phyloP scores from a whole-genome alignment of 2,797 vertebrate genomes.

The Catostomus latipinnis region DNA sequence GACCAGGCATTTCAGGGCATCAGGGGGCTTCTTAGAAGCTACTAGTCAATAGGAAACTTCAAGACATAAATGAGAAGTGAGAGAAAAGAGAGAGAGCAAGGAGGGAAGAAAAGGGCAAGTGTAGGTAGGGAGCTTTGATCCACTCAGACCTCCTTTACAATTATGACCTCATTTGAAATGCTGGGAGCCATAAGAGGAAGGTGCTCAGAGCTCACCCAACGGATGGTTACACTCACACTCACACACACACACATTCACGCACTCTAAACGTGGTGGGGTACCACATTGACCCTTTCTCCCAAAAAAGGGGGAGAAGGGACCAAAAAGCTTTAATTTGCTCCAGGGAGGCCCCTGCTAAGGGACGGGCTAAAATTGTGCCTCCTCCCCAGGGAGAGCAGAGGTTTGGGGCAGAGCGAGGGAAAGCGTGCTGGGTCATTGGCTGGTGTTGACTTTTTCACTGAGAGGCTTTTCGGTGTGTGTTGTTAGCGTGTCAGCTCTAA shows the following conservation, averaged over 20 bases:
- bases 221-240: neutral
- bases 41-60: constrained; percentile 63
- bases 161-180: constrained; percentile 88
- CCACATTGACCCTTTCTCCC: constrained; percentile 56
- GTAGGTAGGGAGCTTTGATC: constrained; percentile 82
- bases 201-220: constrained; percentile 65
- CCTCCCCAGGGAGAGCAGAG: constrained; percentile 39
- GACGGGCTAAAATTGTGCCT: constrained; percentile 51
- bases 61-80: constrained; percentile 53
- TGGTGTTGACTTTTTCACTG: constrained; percentile 85
- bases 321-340: constrained; percentile 80
- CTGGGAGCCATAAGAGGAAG: constrained; percentile 70
- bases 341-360: constrained; percentile 61
- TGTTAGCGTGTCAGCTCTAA: constrained; percentile 84
- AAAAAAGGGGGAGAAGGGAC: constrained; percentile 39
- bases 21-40: constrained; percentile 62
- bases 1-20: constrained; percentile 51
- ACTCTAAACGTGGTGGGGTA: constrained; percentile 44
- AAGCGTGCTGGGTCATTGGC: constrained; percentile 79
- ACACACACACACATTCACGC: too few relatives aligned
- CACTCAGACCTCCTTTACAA: constrained; percentile 77
- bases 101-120: constrained; percentile 80
- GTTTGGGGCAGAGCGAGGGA: constrained; percentile 60
- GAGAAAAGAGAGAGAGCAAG: constrained; percentile 50
- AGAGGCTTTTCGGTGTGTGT: constrained; percentile 81